Conservation (phyloP, 2,113 vertebrate genomes). For the Dicrurus megarhynchus region DNA sequence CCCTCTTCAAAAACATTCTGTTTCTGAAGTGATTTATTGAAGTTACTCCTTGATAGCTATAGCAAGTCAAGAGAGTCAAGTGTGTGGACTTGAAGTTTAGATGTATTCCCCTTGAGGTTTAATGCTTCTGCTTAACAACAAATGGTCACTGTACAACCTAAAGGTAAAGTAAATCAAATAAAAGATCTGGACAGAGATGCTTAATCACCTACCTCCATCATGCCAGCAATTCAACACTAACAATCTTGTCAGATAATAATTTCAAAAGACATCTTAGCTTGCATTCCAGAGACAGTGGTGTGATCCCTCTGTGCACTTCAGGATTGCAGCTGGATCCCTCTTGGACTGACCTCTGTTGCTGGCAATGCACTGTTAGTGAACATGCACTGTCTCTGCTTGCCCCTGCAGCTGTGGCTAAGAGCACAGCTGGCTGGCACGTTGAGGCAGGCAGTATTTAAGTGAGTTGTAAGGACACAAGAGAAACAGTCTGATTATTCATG, state of each 20-base stretch:
- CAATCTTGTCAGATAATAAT: neutral
- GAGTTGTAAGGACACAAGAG: neutral
- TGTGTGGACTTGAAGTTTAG: neutral
- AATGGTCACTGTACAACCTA: neutral
- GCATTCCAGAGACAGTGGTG: neutral
- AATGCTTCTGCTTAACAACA: neutral
- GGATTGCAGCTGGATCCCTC: neutral
- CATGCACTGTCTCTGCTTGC: neutral
- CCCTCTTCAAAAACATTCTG: neutral
- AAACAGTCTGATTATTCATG: neutral
- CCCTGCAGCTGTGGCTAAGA: neutral
- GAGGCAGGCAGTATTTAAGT: neutral
- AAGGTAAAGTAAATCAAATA: neutral
- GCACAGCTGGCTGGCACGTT: neutral
- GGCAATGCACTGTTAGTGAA: neutral
- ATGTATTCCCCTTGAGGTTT: neutral
- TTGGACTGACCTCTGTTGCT: neutral
- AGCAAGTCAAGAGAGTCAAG: neutral
- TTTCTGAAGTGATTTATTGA: neutral
- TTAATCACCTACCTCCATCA: neutral
- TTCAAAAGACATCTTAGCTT: neutral
- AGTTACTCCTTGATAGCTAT: neutral
- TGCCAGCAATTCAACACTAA: neutral
- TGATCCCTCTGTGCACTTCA: neutral
- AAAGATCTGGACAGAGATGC: neutral